Conservation (phyloP, 2,888 invertebrate genomes). For the Pecten maximus region DNA sequence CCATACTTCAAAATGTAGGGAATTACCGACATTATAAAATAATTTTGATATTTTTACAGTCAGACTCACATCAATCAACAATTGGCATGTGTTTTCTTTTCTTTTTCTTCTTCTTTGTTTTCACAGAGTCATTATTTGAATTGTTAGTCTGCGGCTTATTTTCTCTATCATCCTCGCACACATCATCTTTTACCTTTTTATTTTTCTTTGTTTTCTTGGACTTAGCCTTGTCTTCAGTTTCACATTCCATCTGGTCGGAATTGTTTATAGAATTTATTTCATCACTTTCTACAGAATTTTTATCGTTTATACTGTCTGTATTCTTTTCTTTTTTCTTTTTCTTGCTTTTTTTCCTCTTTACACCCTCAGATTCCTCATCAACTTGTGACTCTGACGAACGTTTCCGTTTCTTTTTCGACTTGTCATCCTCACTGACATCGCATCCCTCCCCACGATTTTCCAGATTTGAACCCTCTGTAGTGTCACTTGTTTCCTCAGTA, state of each 20-base stretch:
- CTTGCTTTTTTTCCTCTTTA: conserved; percentile 45
- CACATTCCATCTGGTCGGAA: background rate
- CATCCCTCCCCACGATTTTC: background rate
- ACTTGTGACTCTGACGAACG: background rate
- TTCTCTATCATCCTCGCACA: background rate
- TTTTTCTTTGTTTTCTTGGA: conserved; percentile 38
- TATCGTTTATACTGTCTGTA: background rate
- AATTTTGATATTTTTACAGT: too few species aligned
- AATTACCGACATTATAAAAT: too few species aligned
- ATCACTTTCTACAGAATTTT: background rate
- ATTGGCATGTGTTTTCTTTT: background rate
- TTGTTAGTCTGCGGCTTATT: background rate
- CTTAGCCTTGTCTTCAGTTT: conserved; percentile 35
- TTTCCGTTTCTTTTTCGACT: conserved; percentile 39
- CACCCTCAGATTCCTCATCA: conserved; percentile 19
- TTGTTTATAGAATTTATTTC: background rate
- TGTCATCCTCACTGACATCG: conserved; percentile 33
- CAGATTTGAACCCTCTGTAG: conserved; percentile 48
- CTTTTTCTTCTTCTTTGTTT: conserved; percentile 30
- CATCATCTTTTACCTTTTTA: conserved; percentile 30
- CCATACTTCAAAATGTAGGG: too few species aligned
- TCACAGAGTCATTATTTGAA: background rate
- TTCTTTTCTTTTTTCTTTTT: conserved; percentile 48
- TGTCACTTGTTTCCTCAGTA: conserved; percentile 40
- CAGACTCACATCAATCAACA: background rate